Evolutionary conservation across 2,888 invertebrate species (phyloP).

Genomic region (Ectemnius cavifrons): DNA sequence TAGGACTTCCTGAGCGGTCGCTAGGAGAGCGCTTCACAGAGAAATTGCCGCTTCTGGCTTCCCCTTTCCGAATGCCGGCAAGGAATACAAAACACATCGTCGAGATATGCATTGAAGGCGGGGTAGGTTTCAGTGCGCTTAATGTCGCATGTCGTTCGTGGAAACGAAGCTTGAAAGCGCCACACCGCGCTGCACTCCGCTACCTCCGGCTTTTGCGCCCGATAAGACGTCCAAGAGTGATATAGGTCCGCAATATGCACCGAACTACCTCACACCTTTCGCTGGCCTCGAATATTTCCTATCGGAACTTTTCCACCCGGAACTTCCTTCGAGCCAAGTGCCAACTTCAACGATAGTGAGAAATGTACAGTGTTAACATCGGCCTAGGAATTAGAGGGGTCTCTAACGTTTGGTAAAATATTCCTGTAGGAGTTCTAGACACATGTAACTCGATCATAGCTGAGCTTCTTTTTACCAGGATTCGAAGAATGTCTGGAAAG

Average conservation of each 20-base stretch:
- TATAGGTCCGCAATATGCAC: conserved; percentile 7
- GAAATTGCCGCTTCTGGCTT: conserved; percentile 27
- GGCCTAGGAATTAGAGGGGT: no score
- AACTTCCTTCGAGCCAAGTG: no score
- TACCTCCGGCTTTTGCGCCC: not conserved
- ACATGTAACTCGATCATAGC: not conserved
- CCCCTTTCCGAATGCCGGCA: conserved; percentile 11
- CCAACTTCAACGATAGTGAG: no score
- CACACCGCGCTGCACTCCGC: not conserved
- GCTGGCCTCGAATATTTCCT: no score
- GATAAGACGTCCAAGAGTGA: conserved; percentile 1
- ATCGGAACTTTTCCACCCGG: no score
- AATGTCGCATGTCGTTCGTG: conserved; percentile 57
- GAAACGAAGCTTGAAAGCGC: conserved; percentile 47
- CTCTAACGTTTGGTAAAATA: no score
- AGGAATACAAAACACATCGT: not conserved
- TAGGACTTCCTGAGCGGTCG: conserved; percentile 24
- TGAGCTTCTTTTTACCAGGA: not conserved
- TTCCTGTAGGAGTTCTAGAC: no score
- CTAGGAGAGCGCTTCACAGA: not conserved
- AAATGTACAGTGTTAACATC: no score
- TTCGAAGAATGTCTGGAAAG: conserved; percentile 10
- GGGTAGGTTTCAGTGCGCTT: conserved; percentile 46
- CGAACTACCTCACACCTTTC: not conserved
- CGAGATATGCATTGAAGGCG: conserved; percentile 13